Evolutionary conservation across 2,797 vertebrate species (phyloP), one percentile per base, ranked within the genome.

Genomic region (Ibycter americanus): DNA sequence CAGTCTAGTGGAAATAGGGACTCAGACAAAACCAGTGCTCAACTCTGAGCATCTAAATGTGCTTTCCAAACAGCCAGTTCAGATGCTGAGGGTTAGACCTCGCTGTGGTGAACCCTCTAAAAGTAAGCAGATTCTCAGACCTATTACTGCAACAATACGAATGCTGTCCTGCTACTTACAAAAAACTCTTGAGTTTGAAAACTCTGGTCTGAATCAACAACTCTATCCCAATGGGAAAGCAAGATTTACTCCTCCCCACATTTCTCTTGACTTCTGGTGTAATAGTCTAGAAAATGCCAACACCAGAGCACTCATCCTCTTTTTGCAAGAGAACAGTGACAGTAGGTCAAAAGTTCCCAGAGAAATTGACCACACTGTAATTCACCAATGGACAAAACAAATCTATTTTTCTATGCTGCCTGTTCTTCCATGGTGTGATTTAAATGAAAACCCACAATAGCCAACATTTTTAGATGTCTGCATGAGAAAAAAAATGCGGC

Each of bases 371-470:
- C 51, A 63, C 76, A 62, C 22, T 63, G 73, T 71, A 86, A 79
- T 42, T 93, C 5, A 3, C 70, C 85, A 91, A 49, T 6, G 17
- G 85, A 89, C 70, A 92, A 89, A 93, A 91, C 70, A 93, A 71
- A 52, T 52, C 55, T 86, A 38, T 70, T 82, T 90, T 92, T 80
- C 51, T 59, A 77, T 27, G 59, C 81, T 83, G 86, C 26, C 56
- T 73, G 22, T 67, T 94, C 70, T 93, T 89, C 70, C 70, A 6
- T 27, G 34, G 79, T 76, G 73, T 66, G 71, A 94, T 96, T 96
- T 95, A 93, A 90, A 87, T 74, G 58, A 87, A 95, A 96, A 78
- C 71, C 77, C 40, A 61, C 68, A 93, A 84, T 27, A 95, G 79
- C 21, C 77, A 89, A 89, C 34, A 86, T 76, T 92, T 96, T 95